phyloP scores from a whole-genome alignment of 1,140 invertebrate genomes.

The Neelides sp. region DNA sequence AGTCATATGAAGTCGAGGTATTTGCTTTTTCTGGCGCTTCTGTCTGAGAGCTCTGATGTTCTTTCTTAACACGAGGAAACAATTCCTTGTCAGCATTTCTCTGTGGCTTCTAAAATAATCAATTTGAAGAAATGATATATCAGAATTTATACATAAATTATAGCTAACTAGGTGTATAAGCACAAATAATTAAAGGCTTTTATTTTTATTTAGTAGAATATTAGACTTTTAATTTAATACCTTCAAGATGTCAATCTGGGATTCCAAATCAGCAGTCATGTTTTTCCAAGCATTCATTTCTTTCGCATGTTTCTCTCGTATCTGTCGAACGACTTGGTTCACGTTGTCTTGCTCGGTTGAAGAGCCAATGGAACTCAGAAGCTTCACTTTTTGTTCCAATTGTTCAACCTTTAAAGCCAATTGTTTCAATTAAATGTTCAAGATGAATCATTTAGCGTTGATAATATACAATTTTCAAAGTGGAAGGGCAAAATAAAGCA shows the following conservation, averaged over 20 bases:
- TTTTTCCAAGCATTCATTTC: conserved; percentile 14
- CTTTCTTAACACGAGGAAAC: neutral
- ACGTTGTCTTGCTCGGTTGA: conserved; percentile 21
- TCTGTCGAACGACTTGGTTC: conserved; percentile 18
- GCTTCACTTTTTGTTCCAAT: conserved; percentile 20
- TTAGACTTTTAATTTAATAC: conserved; percentile 1
- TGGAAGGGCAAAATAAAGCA: too few species aligned
- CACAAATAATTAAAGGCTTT: too few species aligned
- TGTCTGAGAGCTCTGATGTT: neutral
- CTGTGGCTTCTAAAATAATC: neutral
- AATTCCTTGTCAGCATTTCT: neutral
- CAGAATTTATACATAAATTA: too few species aligned
- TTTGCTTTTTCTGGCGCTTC: neutral
- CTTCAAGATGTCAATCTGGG: conserved; percentile 14
- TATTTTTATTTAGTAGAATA: too few species aligned
- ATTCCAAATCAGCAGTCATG: conserved; percentile 18
- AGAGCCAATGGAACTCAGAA: conserved; percentile 20
- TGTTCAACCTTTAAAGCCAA: conserved; percentile 13
- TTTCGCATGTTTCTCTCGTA: conserved; percentile 20
- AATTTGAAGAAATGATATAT: too few species aligned
- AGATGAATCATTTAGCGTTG: too few species aligned
- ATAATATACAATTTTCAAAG: too few species aligned
- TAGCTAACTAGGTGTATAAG: too few species aligned
- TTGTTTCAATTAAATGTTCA: too few species aligned
- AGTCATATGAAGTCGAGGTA: too few species aligned